Conservation (phyloP, 2,797 vertebrate species). For the Xiphorhynchus erythropygius region DNA sequence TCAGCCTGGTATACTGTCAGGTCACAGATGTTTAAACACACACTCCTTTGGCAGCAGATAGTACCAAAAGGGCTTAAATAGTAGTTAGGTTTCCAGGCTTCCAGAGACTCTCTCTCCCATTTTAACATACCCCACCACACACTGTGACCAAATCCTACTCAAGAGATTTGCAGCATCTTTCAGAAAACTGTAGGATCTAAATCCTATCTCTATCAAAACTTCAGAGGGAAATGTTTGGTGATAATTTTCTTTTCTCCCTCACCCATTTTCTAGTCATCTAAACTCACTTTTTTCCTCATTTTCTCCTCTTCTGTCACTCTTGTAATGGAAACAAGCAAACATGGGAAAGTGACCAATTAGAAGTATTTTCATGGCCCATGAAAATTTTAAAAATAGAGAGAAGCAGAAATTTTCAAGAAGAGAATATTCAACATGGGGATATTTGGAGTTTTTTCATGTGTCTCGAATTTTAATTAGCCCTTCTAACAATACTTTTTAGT, state of each 20-base stretch:
- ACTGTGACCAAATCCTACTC: neutral
- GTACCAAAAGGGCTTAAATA: neutral
- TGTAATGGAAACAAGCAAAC: neutral
- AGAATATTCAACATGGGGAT: neutral
- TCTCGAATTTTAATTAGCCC: neutral
- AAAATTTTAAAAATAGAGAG: neutral
- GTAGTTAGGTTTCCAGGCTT: neutral
- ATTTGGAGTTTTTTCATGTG: neutral
- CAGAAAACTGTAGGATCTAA: neutral
- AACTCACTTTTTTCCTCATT: neutral
- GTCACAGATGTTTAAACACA: neutral
- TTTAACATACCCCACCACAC: neutral
- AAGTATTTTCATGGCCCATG: neutral
- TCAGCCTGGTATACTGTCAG: neutral
- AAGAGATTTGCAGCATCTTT: neutral
- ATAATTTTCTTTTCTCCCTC: neutral
- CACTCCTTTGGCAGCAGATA: neutral
- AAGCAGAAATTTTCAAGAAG: neutral
- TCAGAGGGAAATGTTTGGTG: accelerated
- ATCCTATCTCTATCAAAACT: neutral
- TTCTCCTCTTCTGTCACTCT: neutral
- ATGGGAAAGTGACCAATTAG: neutral
- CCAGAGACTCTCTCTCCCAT: neutral
- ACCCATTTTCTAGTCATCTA: neutral
- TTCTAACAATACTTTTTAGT: neutral